A percentile compares a stretch with the other conserved stretches of the same genome.
phyloP scores from a whole-genome alignment of 2,888 invertebrate species.

The Hetaerina titia region DNA sequence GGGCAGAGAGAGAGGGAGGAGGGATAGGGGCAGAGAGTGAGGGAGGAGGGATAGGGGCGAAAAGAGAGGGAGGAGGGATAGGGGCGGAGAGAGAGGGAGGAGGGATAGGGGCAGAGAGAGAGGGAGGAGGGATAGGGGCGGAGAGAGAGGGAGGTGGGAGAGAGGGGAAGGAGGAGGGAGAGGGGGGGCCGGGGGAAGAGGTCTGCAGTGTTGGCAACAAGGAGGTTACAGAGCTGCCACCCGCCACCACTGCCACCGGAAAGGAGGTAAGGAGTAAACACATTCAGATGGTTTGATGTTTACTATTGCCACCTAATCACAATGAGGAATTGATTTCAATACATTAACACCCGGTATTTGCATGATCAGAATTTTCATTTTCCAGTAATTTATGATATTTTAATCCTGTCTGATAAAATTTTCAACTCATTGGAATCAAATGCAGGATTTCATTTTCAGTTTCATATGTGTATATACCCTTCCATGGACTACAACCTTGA shows the following conservation, averaged over 20 bases:
- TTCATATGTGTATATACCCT: too few species aligned
- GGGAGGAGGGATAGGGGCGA: background rate
- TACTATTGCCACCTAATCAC: too few species aligned
- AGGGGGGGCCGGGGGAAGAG: background rate
- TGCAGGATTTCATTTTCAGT: too few species aligned
- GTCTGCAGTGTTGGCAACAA: background rate
- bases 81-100: background rate
- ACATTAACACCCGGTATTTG: too few species aligned
- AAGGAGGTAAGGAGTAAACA: background rate
- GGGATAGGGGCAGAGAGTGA: conserved; percentile 7
- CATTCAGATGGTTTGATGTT: background rate
- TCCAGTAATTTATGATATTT: too few species aligned
- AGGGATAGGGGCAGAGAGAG: conserved; percentile 42
- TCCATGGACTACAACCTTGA: too few species aligned
- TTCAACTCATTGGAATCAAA: too few species aligned
- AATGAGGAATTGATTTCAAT: too few species aligned
- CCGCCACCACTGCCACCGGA: too few species aligned
- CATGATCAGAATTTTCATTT: too few species aligned
- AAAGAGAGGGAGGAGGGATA: background rate
- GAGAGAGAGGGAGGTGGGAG: background rate
- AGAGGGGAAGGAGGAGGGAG: background rate
- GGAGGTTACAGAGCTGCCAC: background rate
- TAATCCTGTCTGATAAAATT: too few species aligned
- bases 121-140: background rate
- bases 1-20: background rate